Percentiles rank a stretch among this genome's conserved stretches.
phyloP scores from a whole-genome alignment of 2,888 invertebrate genomes.

The Agriopis marginaria region DNA sequence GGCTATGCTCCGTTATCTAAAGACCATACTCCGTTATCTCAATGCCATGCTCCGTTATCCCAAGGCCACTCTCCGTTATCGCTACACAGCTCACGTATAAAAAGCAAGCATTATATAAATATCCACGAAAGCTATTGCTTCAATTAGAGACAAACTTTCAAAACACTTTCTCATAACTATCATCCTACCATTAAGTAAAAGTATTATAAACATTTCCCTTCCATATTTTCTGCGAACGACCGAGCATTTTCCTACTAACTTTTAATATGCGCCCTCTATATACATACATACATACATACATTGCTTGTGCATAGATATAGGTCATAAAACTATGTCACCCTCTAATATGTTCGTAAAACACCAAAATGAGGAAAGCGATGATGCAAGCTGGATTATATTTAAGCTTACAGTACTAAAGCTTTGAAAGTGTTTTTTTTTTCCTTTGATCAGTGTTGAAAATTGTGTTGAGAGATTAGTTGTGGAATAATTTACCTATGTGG shows the following conservation, averaged over 20 bases:
- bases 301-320: background rate
- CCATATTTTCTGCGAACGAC: slow-evolving; percentile 12
- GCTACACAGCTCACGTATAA: too few species aligned
- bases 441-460: too few species aligned
- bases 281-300: background rate
- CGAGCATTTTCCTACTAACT: slow-evolving; percentile 13
- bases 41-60: too few species aligned
- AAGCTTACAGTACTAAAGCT: too few species aligned
- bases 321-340: slow-evolving; percentile 33
- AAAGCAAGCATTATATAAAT: background rate
- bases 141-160: background rate
- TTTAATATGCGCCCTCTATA: slow-evolving; percentile 15
- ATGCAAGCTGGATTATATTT: slow-evolving; percentile 1
- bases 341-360: slow-evolving; percentile 29
- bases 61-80: too few species aligned
- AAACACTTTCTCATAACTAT: background rate
- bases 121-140: background rate
- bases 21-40: too few species aligned
- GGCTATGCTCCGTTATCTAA: too few species aligned
- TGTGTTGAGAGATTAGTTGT: too few species aligned
- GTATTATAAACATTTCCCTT: slow-evolving; percentile 2
- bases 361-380: slow-evolving; percentile 25
- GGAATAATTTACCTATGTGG: too few species aligned
- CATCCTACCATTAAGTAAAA: background rate
- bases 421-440: too few species aligned